Conservation (phyloP, 2,113 vertebrate species). For the Dryoscopus gambensis region DNA sequence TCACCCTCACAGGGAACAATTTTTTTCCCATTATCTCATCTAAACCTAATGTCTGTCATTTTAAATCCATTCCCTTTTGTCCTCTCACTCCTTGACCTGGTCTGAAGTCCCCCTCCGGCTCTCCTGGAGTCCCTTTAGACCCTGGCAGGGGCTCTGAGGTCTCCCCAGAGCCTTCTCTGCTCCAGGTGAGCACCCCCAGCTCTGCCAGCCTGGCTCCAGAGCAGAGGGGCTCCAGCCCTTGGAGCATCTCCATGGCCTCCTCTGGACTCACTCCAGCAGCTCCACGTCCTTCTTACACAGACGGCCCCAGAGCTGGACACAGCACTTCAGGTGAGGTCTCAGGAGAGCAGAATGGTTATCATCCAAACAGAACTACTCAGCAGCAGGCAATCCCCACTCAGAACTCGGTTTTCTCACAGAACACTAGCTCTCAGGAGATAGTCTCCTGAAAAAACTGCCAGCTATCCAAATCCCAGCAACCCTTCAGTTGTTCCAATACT, state of each 20-base stretch:
- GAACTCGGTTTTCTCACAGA: background rate
- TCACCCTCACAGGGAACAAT: background rate
- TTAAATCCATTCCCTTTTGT: background rate
- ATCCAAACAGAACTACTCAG: background rate
- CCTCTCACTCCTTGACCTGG: background rate
- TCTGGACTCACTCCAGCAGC: background rate
- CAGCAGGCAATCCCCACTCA: background rate
- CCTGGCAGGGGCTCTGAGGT: background rate
- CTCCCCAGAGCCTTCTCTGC: no score
- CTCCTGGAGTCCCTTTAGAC: background rate
- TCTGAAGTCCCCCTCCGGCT: background rate
- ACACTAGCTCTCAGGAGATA: background rate
- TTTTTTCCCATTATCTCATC: background rate
- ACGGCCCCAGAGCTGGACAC: rapidly evolving
- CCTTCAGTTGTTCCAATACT: slow-evolving; percentile 3
- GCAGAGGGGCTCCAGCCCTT: background rate
- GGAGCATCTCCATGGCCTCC: background rate
- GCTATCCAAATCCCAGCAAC: background rate
- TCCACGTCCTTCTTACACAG: rapidly evolving
- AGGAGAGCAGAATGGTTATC: background rate
- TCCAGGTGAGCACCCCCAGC: background rate
- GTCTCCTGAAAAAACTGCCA: background rate
- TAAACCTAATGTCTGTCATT: background rate
- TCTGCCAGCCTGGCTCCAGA: background rate
- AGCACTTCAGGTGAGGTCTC: background rate